phyloP scores from a whole-genome alignment of 2,113 vertebrate species.

The Lucifuga dentata region DNA sequence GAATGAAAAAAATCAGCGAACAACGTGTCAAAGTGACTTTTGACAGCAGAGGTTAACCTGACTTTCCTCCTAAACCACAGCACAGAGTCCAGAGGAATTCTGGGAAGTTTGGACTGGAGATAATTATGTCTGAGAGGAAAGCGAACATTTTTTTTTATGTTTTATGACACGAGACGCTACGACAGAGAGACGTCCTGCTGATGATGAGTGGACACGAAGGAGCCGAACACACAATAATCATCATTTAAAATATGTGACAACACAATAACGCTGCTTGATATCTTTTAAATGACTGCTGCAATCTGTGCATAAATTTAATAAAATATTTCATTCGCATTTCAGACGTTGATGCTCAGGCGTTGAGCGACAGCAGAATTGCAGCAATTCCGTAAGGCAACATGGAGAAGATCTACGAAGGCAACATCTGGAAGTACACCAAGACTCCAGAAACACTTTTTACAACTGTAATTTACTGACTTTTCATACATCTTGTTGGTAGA shows the following conservation, averaged over 20 bases:
- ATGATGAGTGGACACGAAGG: no score
- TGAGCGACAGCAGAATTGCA: constrained; percentile 20
- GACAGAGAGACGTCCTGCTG: no score
- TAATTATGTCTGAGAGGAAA: constrained; percentile 18
- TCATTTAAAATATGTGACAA: background rate
- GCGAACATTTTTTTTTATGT: background rate
- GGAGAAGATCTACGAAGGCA: background rate
- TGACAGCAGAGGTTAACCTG: no score
- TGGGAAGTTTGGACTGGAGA: constrained; percentile 24
- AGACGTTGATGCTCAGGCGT: background rate
- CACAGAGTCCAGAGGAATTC: constrained; percentile 11
- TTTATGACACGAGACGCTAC: background rate
- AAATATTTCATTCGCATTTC: background rate
- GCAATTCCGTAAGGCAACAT: background rate
- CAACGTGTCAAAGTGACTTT: no score
- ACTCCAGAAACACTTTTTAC: no score
- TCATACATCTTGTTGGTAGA: no score
- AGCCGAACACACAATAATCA: no score
- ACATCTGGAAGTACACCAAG: no score
- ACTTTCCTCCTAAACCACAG: constrained; percentile 18
- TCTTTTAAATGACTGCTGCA: background rate
- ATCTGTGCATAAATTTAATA: background rate
- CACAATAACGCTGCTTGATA: no score
- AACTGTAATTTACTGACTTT: no score
- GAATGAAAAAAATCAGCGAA: no score